phyloP scores from a whole-genome alignment of 64 coral and sea anemone genomes.

The Acropora yongei region DNA sequence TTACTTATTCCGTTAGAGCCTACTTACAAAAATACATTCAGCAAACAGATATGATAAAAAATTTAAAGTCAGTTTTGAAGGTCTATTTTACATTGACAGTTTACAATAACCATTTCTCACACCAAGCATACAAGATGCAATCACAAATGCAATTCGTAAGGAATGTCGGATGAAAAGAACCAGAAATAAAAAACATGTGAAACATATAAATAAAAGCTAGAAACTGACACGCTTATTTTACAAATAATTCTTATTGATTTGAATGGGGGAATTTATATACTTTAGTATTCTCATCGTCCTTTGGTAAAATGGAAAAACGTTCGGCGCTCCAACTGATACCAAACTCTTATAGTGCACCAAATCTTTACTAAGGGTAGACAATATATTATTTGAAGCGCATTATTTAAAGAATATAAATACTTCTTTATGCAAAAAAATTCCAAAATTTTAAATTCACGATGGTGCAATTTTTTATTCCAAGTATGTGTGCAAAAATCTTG shows the following conservation, averaged over 20 bases:
- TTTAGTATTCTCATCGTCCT: background rate
- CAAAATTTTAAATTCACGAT: background rate
- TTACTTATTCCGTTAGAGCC: too few species aligned
- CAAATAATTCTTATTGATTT: background rate
- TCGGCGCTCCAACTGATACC: background rate
- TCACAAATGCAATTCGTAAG: background rate
- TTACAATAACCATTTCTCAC: background rate
- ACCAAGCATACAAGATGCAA: background rate
- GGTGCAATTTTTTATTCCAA: background rate
- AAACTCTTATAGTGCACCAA: too few species aligned
- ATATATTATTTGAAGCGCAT: too few species aligned
- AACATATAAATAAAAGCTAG: too few species aligned
- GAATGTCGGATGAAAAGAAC: background rate
- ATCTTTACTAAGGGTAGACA: too few species aligned
- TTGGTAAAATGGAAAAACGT: background rate
- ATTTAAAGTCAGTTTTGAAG: background rate
- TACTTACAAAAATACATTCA: constrained; percentile 9
- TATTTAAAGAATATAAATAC: background rate
- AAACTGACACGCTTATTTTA: background rate
- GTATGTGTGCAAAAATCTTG: too few species aligned
- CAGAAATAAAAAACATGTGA: background rate
- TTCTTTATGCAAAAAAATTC: background rate
- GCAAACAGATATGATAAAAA: background rate
- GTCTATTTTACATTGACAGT: background rate
- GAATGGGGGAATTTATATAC: background rate